Evolutionary conservation across 2,888 invertebrate genomes (phyloP), one percentile per base, ranked within the genome.

Genomic region (Xanthorhoe designata): DNA sequence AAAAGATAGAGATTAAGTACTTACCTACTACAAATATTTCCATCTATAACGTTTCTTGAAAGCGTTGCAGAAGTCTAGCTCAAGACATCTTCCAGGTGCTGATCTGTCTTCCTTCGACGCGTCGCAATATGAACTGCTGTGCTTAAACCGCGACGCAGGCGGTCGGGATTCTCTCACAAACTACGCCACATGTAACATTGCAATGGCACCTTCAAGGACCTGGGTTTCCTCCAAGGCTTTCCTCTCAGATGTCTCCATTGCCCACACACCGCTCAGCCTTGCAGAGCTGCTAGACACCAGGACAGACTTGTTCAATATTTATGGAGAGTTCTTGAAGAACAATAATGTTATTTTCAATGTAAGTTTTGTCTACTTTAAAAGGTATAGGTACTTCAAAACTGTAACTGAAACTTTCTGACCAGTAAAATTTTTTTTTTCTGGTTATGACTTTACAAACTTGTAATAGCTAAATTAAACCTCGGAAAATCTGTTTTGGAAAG

Each of bases 281-380:
- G 95, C 95, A 4, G 82, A 94, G 8, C 80, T 95, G 3, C 94
- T 95, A 75, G 90, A 93, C 19, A 84, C 92, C 17, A 92, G 94
- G 69, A 94, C 94, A 0, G 95, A 96, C 72, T 86, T 95, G 7
- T 94, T 96, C 78, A 95, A 95, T 69, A 92, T 96, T 57, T 96
- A 96, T 75, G 96, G 96, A 32, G 91, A 92, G 67, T 94, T 89
- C 74, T 84, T 93, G 75, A 93, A 92, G 79, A 92, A 93, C 64
- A 91, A 94, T 72, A 91, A 94, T 63, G 87, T 94, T 61, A 89
- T 94, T 69, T 94, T 94, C 73, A 91, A 80, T 79, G 93, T 94
- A 74, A 90, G 93, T 90, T 15, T 52, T 2, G 7, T 17, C 17
- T 17, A 8, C 17, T 6, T 47, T n/a, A 15, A 15, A 45, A n/a